A percentile compares a stretch with the other conserved stretches of the same genome.
phyloP scores from a whole-genome alignment of 2,888 invertebrate species.

The Limenitis camilla region DNA sequence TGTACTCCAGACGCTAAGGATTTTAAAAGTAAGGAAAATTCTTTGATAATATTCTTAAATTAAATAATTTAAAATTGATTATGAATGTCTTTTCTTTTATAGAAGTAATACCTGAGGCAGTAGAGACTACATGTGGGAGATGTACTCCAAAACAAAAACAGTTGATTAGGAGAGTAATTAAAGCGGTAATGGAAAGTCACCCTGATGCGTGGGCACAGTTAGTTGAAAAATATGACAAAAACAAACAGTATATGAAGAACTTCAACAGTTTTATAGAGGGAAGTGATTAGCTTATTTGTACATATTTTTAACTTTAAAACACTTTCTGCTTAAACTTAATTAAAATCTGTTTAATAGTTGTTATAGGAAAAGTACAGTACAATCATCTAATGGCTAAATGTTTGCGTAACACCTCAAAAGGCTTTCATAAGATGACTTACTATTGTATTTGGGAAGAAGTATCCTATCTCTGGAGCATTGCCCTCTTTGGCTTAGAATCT shows the following conservation, averaged over 20 bases:
- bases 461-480: too few species aligned
- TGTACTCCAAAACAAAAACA: conserved; percentile 79
- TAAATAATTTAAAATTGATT: background rate
- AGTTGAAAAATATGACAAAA: conserved; percentile 80
- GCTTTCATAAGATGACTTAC: too few species aligned
- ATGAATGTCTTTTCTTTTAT: background rate
- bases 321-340: too few species aligned
- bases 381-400: too few species aligned
- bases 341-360: too few species aligned
- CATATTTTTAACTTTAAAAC: background rate
- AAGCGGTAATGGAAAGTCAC: conserved; percentile 77
- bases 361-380: too few species aligned
- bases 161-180: conserved; percentile 75
- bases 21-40: conserved; percentile 76
- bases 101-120: conserved; percentile 82
- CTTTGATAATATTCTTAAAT: background rate
- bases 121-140: conserved; percentile 79
- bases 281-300: conserved; percentile 20
- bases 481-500: too few species aligned
- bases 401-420: too few species aligned
- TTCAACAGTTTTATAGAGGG: conserved; percentile 69
- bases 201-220: conserved; percentile 79
- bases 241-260: conserved; percentile 74
- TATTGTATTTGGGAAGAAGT: too few species aligned
- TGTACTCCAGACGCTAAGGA: conserved; percentile 83